Evolutionary conservation across 2,113 vertebrate species (phyloP), one percentile per base, ranked within the genome.

Genomic region (Sylvietta virens): DNA sequence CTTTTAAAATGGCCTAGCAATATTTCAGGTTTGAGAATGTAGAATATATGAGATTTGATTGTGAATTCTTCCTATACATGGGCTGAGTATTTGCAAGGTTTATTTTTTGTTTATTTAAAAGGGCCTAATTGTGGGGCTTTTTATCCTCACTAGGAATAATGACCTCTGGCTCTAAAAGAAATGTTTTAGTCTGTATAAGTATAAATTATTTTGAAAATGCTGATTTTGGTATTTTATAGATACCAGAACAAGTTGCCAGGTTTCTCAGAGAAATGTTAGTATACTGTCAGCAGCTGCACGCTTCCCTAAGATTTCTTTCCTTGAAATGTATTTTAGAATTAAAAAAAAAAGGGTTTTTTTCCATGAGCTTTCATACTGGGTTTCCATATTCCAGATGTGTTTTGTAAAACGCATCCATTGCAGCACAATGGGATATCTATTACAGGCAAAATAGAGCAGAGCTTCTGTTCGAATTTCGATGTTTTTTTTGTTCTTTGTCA

Each of bases 371-470:
- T 92, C 77, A 50, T 48, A 40, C 67, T 82, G 24, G 50, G 28
- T 24, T 81, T 87, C 74, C 22, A 22, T 54, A 50, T 58, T 91
- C 45, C 62, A 93, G 81, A 65, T 93, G 24, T 76, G 15, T 86
- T 93, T 80, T 93, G n/a, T 44, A 78, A 78, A 92, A 40, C n/a
- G 14, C 73, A 69, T 54, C 81, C 69, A 77, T 84, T 92, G 78
- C 76, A 71, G 86, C 87, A 92, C 71, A 87, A 94, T 56, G 72
- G 88, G 66, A 77, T 90, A 94, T 40, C 60, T 71, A 50, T 95
- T 88, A 24, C 91, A 90, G 74, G 44, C 95, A 85, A 88, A 92
- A 95, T 16, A 86, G 44, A 86, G 15, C 53, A 69, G 74, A 76
- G 90, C 51, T 93, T 57, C 65, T 67, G 23, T 85, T 67, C n/a